Base-by-base conservation (phyloP, 2,113 vertebrate genomes). In the Synchiropus splendidus region DNA sequence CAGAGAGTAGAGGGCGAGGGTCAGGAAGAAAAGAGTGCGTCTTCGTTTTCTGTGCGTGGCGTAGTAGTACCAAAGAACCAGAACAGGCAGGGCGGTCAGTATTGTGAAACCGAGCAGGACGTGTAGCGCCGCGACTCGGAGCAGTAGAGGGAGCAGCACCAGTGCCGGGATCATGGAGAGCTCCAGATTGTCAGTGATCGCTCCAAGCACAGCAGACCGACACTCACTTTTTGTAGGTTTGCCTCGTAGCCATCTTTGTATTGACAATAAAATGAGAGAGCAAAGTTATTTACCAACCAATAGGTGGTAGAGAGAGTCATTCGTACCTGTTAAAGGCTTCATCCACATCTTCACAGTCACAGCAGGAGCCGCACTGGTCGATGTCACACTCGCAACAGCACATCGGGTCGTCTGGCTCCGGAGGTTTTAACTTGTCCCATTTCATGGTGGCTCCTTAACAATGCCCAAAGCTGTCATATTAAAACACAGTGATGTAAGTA, bases 1-100 rank as follows among this genome's bases (percentile, higher is more conserved):
- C 67, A 98, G 74, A 5, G 93, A 97, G 78, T 92, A 94, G 3
- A 98, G 86, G 0, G 89, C 87, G 0, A 98, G 78, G 59, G 91
- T 92, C 60, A 98, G 77, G 82, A 98, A 98, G 79, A 98, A 93
- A 13, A 96, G 86, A 2, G 92, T 96, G 62, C 83, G 90, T 0
- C 86, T 89, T 77, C 88, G 94, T 66, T 85, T 86, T 18, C 77
- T 70, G 78, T 98, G 95, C 1, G 92, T 98, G 83, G 92, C 87
- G 69, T 92, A 92, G 81, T 97, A 98, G 55, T 94, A 98, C 90
- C 90, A 92, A 17, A 98, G 85, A 49, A 94, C 81, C 69, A 92
- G 61, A 33, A 61, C 65, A 1, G 94, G 94, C 18, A 98, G 80
- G 0, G 88, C 85, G 0, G 85, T 89, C 46, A 97, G 43, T 50